Percentiles rank a stretch among this genome's conserved stretches.
Evolutionary conservation across 2,113 vertebrate species (phyloP).

Genomic region (Microcebus tavaratra): DNA sequence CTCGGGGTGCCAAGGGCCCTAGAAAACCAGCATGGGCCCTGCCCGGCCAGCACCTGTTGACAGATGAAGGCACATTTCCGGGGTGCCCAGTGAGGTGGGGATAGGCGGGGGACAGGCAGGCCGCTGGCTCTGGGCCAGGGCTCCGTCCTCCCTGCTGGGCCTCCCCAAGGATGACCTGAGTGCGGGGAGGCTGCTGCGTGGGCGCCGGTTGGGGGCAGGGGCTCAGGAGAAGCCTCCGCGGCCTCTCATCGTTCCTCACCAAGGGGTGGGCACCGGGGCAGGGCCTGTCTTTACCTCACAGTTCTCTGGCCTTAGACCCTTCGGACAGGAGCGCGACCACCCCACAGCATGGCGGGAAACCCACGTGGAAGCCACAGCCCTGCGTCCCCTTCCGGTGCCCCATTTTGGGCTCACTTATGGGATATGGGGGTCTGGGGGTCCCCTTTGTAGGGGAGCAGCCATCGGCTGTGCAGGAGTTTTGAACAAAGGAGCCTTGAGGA

Average conservation of each 20-base stretch:
- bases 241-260: no score
- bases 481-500: not conserved
- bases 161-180: not conserved
- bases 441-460: not conserved
- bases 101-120: not conserved
- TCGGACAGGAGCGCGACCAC: not conserved
- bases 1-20: not conserved
- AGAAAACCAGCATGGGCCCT: not conserved
- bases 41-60: not conserved
- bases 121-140: not conserved
- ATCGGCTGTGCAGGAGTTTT: no score
- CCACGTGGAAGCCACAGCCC: no score
- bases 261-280: no score
- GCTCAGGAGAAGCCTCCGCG: no score
- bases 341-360: no score
- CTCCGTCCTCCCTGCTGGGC: not conserved
- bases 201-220: no score
- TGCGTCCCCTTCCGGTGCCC: not conserved
- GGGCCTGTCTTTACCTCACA: no score
- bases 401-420: not conserved
- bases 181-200: not conserved
- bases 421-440: no score
- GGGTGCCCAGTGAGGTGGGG: not conserved
- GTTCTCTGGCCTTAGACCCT: not conserved
- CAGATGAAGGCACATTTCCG: not conserved